Conservation (phyloP, 2,113 vertebrate species). For the Mystacornis crossleyi region DNA sequence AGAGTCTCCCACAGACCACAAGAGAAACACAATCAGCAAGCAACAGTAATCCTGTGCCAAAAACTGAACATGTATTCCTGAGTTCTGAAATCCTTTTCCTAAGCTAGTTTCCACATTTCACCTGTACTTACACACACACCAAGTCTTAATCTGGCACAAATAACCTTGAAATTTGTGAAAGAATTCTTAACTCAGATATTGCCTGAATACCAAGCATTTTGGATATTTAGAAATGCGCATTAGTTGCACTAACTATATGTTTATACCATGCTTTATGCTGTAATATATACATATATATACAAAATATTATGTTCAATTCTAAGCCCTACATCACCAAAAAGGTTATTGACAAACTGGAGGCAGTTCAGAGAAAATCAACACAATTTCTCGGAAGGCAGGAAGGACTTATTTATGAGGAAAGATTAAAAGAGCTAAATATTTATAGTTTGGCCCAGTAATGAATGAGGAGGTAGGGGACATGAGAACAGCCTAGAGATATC, state of each 20-base stretch:
- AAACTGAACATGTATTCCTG: neutral
- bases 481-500: conserved; percentile 36
- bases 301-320: neutral
- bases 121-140: neutral
- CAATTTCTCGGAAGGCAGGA: conserved; percentile 54
- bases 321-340: neutral
- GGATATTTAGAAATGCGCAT: neutral
- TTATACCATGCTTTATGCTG: neutral
- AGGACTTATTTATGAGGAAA: conserved; percentile 55
- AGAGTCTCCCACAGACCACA: neutral
- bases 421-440: conserved; percentile 59
- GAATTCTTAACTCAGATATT: neutral
- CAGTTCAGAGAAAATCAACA: conserved; percentile 47
- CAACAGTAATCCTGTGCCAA: neutral
- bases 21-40: neutral
- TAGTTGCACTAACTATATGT: neutral
- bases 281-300: neutral
- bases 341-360: conserved; percentile 52
- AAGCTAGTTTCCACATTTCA: neutral
- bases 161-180: neutral
- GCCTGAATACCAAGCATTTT: neutral
- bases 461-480: conserved; percentile 52
- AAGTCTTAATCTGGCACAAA: neutral
- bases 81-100: neutral
- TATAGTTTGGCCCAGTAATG: conserved; percentile 43